Percentiles rank a stretch among this genome's conserved stretches.
phyloP scores from a whole-genome alignment of 1,140 invertebrate genomes.

The Trinorchestia longiramus region DNA sequence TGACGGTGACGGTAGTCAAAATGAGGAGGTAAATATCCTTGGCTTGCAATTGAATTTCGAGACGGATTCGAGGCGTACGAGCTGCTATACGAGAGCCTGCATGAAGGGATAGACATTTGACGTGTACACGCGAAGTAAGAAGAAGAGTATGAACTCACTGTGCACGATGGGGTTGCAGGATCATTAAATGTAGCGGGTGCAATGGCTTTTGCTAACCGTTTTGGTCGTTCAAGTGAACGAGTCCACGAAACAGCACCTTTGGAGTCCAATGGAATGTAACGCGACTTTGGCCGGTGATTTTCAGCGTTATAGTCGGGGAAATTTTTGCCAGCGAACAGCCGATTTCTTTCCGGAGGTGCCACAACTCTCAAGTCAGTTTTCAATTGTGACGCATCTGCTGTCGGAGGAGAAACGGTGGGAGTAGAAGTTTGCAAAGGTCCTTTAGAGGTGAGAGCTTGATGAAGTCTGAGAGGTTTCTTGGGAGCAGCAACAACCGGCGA shows the following conservation, averaged over 20 bases:
- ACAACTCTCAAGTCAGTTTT: slow-evolving; percentile 54
- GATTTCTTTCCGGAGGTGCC: slow-evolving; percentile 23
- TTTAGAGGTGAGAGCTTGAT: slow-evolving; percentile 53
- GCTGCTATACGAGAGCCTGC: slow-evolving; percentile 31
- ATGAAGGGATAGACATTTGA: slow-evolving; percentile 2
- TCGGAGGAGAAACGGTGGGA: slow-evolving; percentile 60
- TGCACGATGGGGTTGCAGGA: background rate
- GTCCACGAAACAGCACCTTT: slow-evolving; percentile 63
- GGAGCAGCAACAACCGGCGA: slow-evolving; percentile 73
- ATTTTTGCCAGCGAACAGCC: slow-evolving; percentile 26
- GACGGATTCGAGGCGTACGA: slow-evolving; percentile 5
- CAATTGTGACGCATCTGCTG: slow-evolving; percentile 51
- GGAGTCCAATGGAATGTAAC: slow-evolving; percentile 78
- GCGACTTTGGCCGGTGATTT: slow-evolving; percentile 80
- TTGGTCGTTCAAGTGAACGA: slow-evolving; percentile 65
- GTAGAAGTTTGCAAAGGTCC: slow-evolving; percentile 62
- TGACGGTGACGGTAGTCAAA: slow-evolving; percentile 6
- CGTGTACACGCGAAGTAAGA: slow-evolving; percentile 22
- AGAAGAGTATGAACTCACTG: background rate
- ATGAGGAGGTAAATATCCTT: background rate
- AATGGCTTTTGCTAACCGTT: slow-evolving; percentile 67
- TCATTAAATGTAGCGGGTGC: slow-evolving; percentile 56
- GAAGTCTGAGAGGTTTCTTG: slow-evolving; percentile 74
- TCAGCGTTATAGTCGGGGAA: slow-evolving; percentile 76
- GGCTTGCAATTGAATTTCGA: slow-evolving; percentile 60